A percentile compares a stretch with the other conserved stretches of the same genome.
Evolutionary conservation across 2,888 invertebrate genomes (phyloP).

Genomic region (Epirrhoe tristata): DNA sequence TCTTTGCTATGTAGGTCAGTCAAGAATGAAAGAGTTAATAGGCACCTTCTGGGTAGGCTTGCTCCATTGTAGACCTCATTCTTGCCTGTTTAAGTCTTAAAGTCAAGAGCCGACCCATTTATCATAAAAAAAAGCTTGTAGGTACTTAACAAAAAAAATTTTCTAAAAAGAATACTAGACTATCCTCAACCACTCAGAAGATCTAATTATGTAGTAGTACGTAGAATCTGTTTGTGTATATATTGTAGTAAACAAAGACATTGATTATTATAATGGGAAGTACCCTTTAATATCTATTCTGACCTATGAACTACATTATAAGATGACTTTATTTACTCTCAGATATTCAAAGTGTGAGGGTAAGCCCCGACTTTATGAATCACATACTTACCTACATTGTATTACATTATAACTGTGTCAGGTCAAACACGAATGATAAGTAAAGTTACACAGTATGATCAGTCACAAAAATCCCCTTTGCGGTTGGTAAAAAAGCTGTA

Average conservation of each 20-base stretch:
- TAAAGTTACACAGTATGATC: constrained; percentile 2
- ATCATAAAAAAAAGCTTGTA: no score
- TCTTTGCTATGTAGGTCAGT: neutral
- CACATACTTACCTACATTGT: neutral
- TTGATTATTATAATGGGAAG: constrained; percentile 4
- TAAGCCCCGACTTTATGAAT: neutral
- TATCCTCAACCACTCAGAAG: no score
- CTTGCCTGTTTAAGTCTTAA: no score
- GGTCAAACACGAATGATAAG: neutral
- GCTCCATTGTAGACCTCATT: no score
- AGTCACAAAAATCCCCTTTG: no score
- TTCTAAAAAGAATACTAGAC: neutral
- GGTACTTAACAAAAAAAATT: neutral
- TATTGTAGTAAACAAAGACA: neutral
- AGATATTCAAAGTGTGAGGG: neutral
- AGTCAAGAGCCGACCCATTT: no score
- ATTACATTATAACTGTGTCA: neutral
- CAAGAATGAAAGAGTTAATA: neutral
- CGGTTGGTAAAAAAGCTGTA: no score
- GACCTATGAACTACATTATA: neutral
- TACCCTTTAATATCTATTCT: neutral
- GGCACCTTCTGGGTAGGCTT: no score
- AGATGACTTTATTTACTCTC: neutral
- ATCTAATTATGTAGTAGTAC: no score
- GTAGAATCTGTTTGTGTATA: neutral